A percentile compares a stretch with the other conserved stretches of the same genome.
These are phyloP conservation scores for Drosophila lacertosa DNA, from an alignment of 1,140 invertebrate genomes.

Conservation along the genomic window DNA sequence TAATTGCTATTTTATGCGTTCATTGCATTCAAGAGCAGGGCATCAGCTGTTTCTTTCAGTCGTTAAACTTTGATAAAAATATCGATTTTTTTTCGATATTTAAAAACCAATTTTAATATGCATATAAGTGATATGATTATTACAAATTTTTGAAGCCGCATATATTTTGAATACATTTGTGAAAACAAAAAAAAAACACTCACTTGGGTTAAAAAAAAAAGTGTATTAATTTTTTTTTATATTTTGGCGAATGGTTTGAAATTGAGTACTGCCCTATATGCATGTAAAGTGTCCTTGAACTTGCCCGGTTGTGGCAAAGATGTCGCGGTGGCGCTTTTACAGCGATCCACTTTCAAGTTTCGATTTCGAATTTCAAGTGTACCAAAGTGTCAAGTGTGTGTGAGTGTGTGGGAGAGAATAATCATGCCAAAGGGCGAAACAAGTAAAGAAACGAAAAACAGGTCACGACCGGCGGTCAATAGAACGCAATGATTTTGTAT, in stretches of 20 bases:
- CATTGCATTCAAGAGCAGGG: conserved; percentile 38
- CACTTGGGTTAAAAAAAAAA: no score
- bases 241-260: not conserved
- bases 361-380: conserved; percentile 21
- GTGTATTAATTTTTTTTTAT: not conserved
- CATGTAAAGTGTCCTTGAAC: conserved; percentile 25
- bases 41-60: conserved; percentile 37
- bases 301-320: not conserved
- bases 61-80: not conserved
- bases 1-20: conserved; percentile 37
- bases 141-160: no score
- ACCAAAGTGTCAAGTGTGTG: conserved; percentile 28
- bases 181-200: no score
- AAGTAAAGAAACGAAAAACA: conserved; percentile 5
- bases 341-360: conserved; percentile 30
- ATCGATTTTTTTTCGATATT: no score
- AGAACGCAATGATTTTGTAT: conserved; percentile 39
- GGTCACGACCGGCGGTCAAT: conserved; percentile 39
- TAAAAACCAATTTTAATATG: not conserved
- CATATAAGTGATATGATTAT: no score
- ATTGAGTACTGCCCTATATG: not conserved
- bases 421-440: not conserved
- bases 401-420: not conserved
- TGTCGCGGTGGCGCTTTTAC: conserved; percentile 27
- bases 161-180: no score